phyloP scores from a whole-genome alignment of 64 coral and sea anemone species.

The Anthopleura sola region DNA sequence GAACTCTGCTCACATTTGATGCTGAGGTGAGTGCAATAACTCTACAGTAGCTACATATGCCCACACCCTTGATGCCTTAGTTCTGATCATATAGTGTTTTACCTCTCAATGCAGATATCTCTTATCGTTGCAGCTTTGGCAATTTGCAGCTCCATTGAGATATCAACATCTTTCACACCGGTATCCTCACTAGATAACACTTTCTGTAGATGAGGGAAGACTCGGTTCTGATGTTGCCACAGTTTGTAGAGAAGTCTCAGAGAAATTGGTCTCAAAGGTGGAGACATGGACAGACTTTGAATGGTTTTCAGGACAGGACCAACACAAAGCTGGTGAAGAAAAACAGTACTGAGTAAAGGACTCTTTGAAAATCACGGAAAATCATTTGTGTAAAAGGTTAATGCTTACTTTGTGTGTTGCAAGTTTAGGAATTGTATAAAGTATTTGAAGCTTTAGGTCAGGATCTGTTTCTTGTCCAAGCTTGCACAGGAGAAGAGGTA shows the following conservation, averaged over 20 bases:
- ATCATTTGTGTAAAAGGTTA: too few relatives aligned
- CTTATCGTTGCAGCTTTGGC: constrained; percentile 83
- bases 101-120: constrained; percentile 87
- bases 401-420: constrained; percentile 75
- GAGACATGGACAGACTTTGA: constrained; percentile 60
- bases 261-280: constrained; percentile 54
- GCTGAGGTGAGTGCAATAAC: too few relatives aligned
- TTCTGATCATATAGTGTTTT: background rate
- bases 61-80: too few relatives aligned
- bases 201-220: constrained; percentile 81
- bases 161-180: constrained; percentile 15
- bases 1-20: too few relatives aligned
- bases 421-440: constrained; percentile 81
- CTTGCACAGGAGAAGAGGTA: constrained; percentile 87
- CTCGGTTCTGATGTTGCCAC: constrained; percentile 73
- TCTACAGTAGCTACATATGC: too few relatives aligned
- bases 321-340: constrained; percentile 61
- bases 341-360: background rate
- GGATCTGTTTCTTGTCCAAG: constrained; percentile 61
- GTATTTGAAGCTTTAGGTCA: constrained; percentile 56
- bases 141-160: constrained; percentile 59
- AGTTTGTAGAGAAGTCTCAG: constrained; percentile 75
- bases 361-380: too few relatives aligned
- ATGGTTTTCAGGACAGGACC: constrained; percentile 74
- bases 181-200: constrained; percentile 39